phyloP scores from a whole-genome alignment of 2,888 invertebrate genomes.

The Chouioia cunea region DNA sequence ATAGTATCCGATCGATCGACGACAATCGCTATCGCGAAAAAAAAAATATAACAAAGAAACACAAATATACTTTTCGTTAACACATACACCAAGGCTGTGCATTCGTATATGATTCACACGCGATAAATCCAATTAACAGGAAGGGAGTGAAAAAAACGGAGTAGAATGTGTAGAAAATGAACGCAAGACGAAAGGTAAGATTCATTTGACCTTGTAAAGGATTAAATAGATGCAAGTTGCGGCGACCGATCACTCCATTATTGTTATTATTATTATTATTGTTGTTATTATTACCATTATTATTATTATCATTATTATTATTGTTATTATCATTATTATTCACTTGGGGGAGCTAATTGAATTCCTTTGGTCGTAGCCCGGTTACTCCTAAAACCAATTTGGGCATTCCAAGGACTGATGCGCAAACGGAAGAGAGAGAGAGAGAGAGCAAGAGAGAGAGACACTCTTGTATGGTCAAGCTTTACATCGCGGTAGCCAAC shows the following conservation, averaged over 20 bases:
- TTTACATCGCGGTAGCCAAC: no score
- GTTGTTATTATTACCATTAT: constrained; percentile 54
- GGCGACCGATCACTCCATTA: constrained; percentile 60
- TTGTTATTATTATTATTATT: constrained; percentile 58
- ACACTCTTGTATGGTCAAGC: not conserved
- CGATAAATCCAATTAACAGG: no score
- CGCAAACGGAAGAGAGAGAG: constrained; percentile 26
- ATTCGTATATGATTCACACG: no score
- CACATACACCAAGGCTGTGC: no score
- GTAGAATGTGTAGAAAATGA: no score
- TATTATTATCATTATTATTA: constrained; percentile 59
- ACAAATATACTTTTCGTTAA: no score
- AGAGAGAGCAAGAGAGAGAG: constrained; percentile 18
- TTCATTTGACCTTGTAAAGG: no score
- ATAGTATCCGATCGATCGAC: not conserved
- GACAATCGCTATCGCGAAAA: no score
- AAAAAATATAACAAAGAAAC: constrained; percentile 17
- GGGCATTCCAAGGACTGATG: constrained; percentile 55
- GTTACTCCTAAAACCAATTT: constrained; percentile 62
- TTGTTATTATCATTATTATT: constrained; percentile 54
- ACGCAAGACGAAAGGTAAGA: no score
- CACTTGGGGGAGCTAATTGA: constrained; percentile 57
- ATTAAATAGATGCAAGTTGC: no score
- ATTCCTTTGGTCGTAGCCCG: constrained; percentile 61
- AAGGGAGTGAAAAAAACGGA: no score